Conservation (phyloP, 2,797 vertebrate species). For the Sitta carolinensis region DNA sequence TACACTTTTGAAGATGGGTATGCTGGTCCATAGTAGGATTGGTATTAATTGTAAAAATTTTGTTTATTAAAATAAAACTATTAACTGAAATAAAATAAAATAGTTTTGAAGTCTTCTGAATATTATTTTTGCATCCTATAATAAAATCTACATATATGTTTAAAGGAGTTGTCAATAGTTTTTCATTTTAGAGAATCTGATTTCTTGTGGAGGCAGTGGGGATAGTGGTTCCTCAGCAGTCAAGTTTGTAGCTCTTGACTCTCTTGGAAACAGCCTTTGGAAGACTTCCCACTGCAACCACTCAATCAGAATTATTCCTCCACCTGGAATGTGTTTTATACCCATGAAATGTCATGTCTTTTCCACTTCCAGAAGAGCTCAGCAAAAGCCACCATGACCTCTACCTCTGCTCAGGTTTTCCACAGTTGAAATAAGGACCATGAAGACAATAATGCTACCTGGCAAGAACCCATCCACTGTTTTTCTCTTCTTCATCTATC, state of each 20-base stretch:
- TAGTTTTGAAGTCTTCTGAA: neutral
- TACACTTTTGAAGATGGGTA: neutral
- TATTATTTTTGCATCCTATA: neutral
- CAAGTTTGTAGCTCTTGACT: neutral
- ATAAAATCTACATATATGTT: neutral
- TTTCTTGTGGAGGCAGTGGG: neutral
- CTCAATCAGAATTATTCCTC: neutral
- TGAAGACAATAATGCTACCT: neutral
- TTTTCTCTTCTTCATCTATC: neutral
- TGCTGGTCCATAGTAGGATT: neutral
- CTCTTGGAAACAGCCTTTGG: neutral
- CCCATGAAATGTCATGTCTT: neutral
- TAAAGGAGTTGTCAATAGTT: neutral
- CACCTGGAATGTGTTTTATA: neutral
- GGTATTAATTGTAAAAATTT: neutral
- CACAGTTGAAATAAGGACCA: neutral
- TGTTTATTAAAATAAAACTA: neutral
- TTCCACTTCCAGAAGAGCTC: neutral
- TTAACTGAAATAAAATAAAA: neutral
- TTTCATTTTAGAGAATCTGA: neutral
- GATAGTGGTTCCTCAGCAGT: neutral
- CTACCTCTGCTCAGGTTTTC: neutral
- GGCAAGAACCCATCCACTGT: neutral
- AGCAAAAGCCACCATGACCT: neutral
- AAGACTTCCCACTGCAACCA: neutral